Evolutionary conservation across 2,113 vertebrate genomes (phyloP).

Genomic region (Capreolus pygargus): DNA sequence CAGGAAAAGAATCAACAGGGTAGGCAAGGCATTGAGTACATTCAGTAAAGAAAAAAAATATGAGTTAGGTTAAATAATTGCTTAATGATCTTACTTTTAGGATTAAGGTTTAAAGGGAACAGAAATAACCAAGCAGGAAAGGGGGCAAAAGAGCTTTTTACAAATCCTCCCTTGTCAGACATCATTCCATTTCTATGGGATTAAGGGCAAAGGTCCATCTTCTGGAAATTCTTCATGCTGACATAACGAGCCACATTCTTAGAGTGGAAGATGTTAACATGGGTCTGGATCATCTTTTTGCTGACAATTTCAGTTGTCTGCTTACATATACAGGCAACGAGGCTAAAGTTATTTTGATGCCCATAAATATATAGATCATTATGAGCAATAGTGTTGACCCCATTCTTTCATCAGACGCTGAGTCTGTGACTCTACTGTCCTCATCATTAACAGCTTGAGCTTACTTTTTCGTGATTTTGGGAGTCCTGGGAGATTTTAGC

Average conservation of each 20-base stretch:
- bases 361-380: background rate
- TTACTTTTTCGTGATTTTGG: background rate
- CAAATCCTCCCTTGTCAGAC: background rate
- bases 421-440: background rate
- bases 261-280: background rate
- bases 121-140: background rate
- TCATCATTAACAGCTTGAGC: background rate
- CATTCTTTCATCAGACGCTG: background rate
- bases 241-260: background rate
- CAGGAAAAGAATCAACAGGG: background rate
- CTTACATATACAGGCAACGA: background rate
- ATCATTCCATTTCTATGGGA: background rate
- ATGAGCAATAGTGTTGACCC: background rate
- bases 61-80: background rate
- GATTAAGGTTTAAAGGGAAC: background rate
- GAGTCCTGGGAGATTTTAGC: background rate
- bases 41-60: background rate
- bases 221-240: background rate
- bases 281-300: background rate
- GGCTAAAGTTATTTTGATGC: background rate
- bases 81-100: background rate
- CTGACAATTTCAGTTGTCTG: background rate
- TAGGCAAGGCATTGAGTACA: background rate
- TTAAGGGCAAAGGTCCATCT: background rate
- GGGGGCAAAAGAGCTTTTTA: background rate